Base-by-base conservation (phyloP, 2,888 invertebrate species). In the Acleris literana region DNA sequence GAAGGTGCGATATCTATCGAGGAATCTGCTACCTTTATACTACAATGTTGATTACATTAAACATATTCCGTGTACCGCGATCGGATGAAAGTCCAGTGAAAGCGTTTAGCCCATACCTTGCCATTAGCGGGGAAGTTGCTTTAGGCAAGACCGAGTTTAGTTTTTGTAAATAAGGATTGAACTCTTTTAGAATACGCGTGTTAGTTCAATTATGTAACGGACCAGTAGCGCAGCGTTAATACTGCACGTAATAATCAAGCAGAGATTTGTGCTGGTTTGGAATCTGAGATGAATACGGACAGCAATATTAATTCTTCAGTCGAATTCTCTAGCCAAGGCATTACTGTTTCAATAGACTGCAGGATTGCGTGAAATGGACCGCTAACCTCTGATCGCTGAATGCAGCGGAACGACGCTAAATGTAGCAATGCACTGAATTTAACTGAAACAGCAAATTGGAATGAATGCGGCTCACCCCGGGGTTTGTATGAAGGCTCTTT, bases 121-220 rank as follows among this genome's bases (percentile, higher is more conserved):
- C 17, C 62, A 52, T 20, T 63, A 63, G 52, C 13, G 57, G 57
- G 51, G 43, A 29, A 18, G 58, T 53, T 39, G 56, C 25, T 7
- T 22, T 22, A n/a, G 25, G 52, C 9, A 13, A 2, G 16, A 53
- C 44, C 46, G 11, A 9, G 44, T 53, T 17, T 5, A n/a, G 18
- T 57, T 58, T 58, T 58, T 46, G 17, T 44, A 44, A 18, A 43
- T 57, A 51, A 17, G 25, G 44, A 44, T 63, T 39, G 20, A 44
- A 17, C 39, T 46, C 29, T 25, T 44, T 44, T 33, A 51, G 44
- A 57, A 29, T 20, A 39, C 52, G 57, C n/a, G n/a, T n/a, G n/a
- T 57, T 52, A 63, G 52, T 56, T 44, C 13, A 39, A 51, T 59
- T 49, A 63, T 57, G n/a, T 57, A 63, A 57, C 43, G 18, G n/a